These are phyloP conservation scores for Arenaria interpres DNA, from an alignment of 2,113 vertebrate species.

Conservation along the genomic window DNA sequence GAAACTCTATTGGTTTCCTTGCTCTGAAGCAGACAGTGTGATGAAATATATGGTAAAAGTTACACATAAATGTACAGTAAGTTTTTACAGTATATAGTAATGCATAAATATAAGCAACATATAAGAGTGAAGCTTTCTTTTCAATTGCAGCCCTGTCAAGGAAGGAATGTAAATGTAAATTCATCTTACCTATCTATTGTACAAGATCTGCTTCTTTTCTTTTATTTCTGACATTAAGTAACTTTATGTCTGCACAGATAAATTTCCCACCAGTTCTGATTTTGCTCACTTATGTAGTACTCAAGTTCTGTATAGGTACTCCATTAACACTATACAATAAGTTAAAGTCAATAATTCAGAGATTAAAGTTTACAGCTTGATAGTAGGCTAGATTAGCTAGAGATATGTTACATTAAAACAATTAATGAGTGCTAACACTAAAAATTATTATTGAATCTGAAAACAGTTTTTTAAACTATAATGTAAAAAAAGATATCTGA, in stretches of 20 bases:
- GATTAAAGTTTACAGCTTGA: background rate
- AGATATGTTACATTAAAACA: background rate
- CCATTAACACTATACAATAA: background rate
- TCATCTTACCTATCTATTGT: background rate
- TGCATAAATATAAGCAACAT: background rate
- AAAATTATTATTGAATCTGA: background rate
- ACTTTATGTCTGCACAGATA: background rate
- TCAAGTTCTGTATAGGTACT: background rate
- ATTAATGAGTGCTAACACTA: background rate
- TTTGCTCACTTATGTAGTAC: background rate
- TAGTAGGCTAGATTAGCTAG: background rate
- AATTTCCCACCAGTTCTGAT: background rate
- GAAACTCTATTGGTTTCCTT: background rate
- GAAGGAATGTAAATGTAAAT: background rate
- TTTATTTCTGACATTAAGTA: background rate
- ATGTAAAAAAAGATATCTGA: background rate
- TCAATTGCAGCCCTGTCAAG: background rate
- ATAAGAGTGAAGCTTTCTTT: background rate
- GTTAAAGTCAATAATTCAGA: background rate
- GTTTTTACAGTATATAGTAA: accelerated
- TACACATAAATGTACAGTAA: background rate
- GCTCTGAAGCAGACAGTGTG: background rate
- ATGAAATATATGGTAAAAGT: background rate
- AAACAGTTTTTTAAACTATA: background rate
- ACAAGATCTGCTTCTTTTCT: background rate